Evolutionary conservation across 1,140 invertebrate species (phyloP).

Genomic region (Cheumatopsyche charites): DNA sequence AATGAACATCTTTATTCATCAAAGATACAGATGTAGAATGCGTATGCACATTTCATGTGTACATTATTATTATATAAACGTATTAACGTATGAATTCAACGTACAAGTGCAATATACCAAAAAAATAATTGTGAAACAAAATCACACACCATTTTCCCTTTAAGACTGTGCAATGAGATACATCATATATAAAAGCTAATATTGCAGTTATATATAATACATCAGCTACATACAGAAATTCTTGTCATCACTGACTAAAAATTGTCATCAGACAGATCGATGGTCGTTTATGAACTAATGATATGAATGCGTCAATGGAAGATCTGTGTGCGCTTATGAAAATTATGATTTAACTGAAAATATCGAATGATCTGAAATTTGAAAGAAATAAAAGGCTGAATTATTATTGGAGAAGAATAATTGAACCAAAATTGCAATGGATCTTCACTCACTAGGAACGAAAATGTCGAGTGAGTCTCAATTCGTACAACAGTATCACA

Average conservation of each 20-base stretch:
- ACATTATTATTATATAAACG: neutral
- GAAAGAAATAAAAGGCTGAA: too few relatives aligned
- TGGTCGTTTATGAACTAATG: conserved; percentile 7
- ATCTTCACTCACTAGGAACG: too few relatives aligned
- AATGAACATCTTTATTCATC: conserved; percentile 9
- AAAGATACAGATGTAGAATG: conserved; percentile 6
- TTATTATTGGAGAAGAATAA: too few relatives aligned
- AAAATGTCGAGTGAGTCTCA: too few relatives aligned
- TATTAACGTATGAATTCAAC: conserved; percentile 13
- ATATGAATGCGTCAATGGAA: conserved; percentile 7
- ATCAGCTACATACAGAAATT: too few relatives aligned
- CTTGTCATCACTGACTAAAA: too few relatives aligned
- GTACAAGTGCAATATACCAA: conserved; percentile 2
- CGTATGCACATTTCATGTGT: neutral
- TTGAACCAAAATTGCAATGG: too few relatives aligned
- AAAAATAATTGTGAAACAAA: neutral
- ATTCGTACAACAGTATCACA: too few relatives aligned
- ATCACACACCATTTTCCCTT: neutral
- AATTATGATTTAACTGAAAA: neutral
- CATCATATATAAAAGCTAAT: conserved; percentile 6
- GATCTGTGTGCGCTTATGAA: neutral
- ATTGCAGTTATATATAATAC: too few relatives aligned
- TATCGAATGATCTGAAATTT: too few relatives aligned
- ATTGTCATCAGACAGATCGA: too few relatives aligned
- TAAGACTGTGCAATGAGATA: neutral